These are phyloP conservation scores for Apostichopus parvimensis DNA, from an alignment of 35 echinoderm and acorn worm genomes.

Conservation along the genomic window DNA sequence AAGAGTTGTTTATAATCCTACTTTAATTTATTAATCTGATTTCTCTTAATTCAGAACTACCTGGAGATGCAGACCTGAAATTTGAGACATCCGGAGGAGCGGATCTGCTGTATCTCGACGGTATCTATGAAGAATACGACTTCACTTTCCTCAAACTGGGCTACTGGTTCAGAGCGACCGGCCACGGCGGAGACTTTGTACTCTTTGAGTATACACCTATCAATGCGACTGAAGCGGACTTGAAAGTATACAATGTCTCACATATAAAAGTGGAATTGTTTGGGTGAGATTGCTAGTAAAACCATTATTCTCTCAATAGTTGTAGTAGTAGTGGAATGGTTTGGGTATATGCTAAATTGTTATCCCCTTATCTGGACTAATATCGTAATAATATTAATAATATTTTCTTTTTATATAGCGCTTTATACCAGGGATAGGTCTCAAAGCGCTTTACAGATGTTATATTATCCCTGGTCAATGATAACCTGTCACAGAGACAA, in stretches of 20 bases:
- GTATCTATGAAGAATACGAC: not conserved
- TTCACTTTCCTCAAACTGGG: slow-evolving; percentile 5
- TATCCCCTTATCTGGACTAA: too few relatives aligned
- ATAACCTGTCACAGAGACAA: too few relatives aligned
- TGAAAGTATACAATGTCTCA: slow-evolving; percentile 16
- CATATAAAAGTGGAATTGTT: not conserved
- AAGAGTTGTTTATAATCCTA: not conserved
- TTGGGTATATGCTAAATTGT: too few relatives aligned
- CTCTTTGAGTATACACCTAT: slow-evolving; percentile 20
- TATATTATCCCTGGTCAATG: too few relatives aligned
- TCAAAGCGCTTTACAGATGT: too few relatives aligned
- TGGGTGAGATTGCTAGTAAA: not conserved
- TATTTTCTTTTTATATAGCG: too few relatives aligned
- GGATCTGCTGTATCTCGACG: not conserved
- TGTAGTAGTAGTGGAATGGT: too few relatives aligned
- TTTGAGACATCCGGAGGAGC: not conserved
- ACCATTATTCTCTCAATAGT: too few relatives aligned
- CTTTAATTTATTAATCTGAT: not conserved
- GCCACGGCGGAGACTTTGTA: not conserved
- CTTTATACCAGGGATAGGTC: too few relatives aligned
- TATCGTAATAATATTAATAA: too few relatives aligned
- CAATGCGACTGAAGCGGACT: not conserved
- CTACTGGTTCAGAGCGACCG: slow-evolving; percentile 23
- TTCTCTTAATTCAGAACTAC: not conserved
- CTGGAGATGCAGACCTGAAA: slow-evolving; percentile 24